Conservation (phyloP, 2,888 invertebrate species). For the Mactromeris polynyma region DNA sequence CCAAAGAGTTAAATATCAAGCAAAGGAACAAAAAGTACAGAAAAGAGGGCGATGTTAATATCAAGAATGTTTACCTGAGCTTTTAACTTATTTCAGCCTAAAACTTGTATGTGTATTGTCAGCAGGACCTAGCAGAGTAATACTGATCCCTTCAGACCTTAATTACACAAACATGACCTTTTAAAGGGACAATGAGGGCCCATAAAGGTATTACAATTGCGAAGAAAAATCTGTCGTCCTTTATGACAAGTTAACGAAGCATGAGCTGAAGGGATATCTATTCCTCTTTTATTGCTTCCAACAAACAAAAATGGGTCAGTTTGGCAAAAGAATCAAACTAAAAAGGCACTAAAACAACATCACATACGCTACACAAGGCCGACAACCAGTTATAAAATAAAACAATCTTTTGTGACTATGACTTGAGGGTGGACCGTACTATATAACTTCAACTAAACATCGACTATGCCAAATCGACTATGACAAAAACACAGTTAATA, state of each 20-base stretch:
- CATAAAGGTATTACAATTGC: no score
- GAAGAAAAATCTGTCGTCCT: no score
- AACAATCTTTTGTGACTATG: neutral
- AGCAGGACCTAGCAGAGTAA: neutral
- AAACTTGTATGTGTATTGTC: neutral
- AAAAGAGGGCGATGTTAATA: neutral
- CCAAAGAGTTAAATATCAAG: neutral
- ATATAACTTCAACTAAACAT: no score
- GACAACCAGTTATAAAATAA: neutral
- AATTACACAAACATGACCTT: neutral
- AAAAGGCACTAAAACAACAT: constrained; percentile 12
- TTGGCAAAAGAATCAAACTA: neutral
- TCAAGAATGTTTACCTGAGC: constrained; percentile 18
- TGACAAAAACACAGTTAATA: no score
- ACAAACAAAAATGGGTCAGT: neutral
- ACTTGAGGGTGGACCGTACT: neutral
- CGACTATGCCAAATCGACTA: no score
- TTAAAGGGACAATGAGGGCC: no score
- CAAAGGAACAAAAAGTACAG: neutral
- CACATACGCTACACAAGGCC: neutral
- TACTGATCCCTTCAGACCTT: neutral
- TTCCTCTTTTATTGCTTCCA: neutral
- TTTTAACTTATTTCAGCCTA: neutral
- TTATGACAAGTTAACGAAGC: no score
- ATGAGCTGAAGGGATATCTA: neutral